Evolutionary conservation across 2,797 vertebrate species (phyloP), one percentile per base, ranked within the genome.

Genomic region (Karalla daura): DNA sequence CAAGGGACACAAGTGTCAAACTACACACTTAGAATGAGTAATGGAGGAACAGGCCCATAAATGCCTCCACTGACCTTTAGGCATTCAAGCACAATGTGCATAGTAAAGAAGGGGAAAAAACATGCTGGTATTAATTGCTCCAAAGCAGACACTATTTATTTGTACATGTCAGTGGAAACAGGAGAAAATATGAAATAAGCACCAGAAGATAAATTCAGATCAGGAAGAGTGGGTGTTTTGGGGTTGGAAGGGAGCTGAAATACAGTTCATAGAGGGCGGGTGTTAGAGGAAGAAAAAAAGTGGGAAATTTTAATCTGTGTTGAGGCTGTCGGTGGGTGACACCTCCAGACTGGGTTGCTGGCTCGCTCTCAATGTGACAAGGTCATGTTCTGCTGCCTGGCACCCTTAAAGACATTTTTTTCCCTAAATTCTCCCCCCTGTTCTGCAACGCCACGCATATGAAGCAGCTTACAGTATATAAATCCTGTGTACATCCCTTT

Each of bases 1-100:
- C 25, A 4, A 33, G 85, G 85, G 76, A 89, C 81, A 78, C 69
- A 36, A 60, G 80, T 90, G 88, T 91, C 91, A 92, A 87, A 84
- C 79, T 68, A 60, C 81, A 84, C 78, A 86, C 86, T 92, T 91
- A 86, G 80, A 88, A 91, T 92, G 90, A 93, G 78, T 90, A 92
- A 93, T 92, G 81, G 80, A 83, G 63, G 68, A 88, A 54, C 73
- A 63, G 68, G 84, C 63, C 76, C 67, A 64, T 90, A 91, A 94
- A 89, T 77, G 78, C 81, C 66, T 87, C 47, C 47, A 2, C 68
- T 93, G 91, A 92, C 92, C 90, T 93, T 93, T 92, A 72, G 70
- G 76, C 80, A 62, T 73, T 73, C 63, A 81, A 78, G 78, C 74
- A 83, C 73, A 83, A 68, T 36, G 14, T 61, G 79, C 65, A 74